Evolutionary conservation across 92 coral and sea anemone genomes (phyloP), one percentile per base, ranked within the genome.

Genomic region (Pocillopora grandis): DNA sequence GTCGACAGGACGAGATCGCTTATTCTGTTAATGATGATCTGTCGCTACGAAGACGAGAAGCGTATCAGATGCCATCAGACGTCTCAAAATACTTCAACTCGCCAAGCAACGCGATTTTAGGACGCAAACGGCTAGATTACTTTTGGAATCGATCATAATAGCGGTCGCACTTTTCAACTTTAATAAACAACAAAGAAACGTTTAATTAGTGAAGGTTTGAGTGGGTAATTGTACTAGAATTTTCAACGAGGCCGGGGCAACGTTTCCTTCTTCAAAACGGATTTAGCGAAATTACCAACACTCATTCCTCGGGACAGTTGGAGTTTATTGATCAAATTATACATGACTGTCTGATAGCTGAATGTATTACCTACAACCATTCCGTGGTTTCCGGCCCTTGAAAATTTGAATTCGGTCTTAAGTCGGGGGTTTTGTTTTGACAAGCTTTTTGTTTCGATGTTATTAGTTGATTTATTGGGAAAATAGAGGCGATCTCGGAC

Each of bases 181-280:
- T 93, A 93, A 93, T 91, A 91, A 89, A 87, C 84, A 90, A 93
- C 94, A 91, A 93, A 84, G 91, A 67, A 93, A 85, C 97, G 84
- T 71, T 89, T 93, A 93, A 93, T 93, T 93, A 91, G 91, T 56
- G 60, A 74, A 83, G 71, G 62, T 82, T 72, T 62, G 62, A 27
- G 75, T 61, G 84, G 76, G 71, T 92, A 91, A 91, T 93, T 93
- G 87, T 88, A 62, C 36, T 89, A 83, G 83, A 80, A 75, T 85
- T 63, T 77, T 62, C 52, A 36, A 66, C 67, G 18, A 9, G 56
- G 79, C 48, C 57, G 72, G 80, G 61, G 56, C 19, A 35, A 71
- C 85, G 31, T 74, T 83, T 74, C 35, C 64, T 33, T 74, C 57
- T 62, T 73, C 80, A 62, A 55, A 52, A 66, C 86, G 86, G 86